Evolutionary conservation across 2,113 vertebrate genomes (phyloP), one percentile per base, ranked within the genome.

Genomic region (Suncus etruscus): DNA sequence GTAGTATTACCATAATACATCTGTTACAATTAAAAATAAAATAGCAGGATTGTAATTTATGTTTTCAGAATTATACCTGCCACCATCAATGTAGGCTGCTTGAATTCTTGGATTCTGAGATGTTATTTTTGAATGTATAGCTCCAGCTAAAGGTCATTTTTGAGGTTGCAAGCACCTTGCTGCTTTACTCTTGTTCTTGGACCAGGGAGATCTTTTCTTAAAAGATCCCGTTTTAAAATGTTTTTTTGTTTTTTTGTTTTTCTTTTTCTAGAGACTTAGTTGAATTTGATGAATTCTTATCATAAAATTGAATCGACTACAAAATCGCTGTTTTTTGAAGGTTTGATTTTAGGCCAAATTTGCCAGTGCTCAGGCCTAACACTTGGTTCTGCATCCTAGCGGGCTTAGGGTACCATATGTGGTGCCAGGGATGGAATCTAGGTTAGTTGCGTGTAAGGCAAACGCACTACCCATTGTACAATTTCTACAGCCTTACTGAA

Each of bases 91-190:
- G 8, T 77, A 80, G 79, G 32, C 39, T 91, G 18, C 16, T 14
- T 83, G 69, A 70, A 70, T 89, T 77, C 54, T 76, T 77, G 27
- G 8, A 16, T 4, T 0, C 25, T 77, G 77, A 91, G 39, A 76
- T n/a, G 58, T 48, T 86, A 12, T 94, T 91, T 96, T n/a, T 94
- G 69, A 94, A 54, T 76, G 91, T 90, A 70, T 1, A 90, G 86
- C 94, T 11, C 96, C 94, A 94, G 81, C 96, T 96, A 96, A 90
- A 8, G 96, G 69, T 78, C 39, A 51, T 86, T 91, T 73, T n/a
- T 91, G 86, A 81, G 77, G 88, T 32, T 90, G 92, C 39, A 39
- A 39, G 39, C 39, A 39, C 39, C 39, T 39, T 39, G 39, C 39
- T 39, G 39, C 39, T 39, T 3, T 39, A 39, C 39, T 39, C 39